A percentile compares a stretch with the other conserved stretches of the same genome.
Evolutionary conservation across 1,140 invertebrate genomes (phyloP).

Genomic region (Anastrepha ludens): DNA sequence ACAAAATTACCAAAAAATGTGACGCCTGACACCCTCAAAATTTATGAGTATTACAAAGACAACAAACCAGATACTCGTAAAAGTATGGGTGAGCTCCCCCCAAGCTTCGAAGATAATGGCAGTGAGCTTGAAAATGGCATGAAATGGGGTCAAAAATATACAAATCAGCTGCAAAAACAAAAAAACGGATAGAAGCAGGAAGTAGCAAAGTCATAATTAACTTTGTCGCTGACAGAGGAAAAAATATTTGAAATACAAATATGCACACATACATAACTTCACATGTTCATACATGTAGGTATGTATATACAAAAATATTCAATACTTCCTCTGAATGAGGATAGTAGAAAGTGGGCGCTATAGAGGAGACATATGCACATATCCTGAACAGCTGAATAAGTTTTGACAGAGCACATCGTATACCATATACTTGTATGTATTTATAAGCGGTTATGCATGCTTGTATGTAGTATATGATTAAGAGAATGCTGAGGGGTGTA

Average conservation of each 20-base stretch:
- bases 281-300: not conserved
- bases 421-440: too few species aligned
- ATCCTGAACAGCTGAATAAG: slow-evolving; percentile 14
- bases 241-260: not conserved
- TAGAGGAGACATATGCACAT: too few species aligned
- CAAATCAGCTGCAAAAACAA: slow-evolving; percentile 51
- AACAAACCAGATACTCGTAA: not conserved
- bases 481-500: not conserved
- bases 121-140: slow-evolving; percentile 23
- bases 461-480: not conserved
- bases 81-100: not conserved
- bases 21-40: not conserved
- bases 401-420: slow-evolving; percentile 23
- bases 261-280: not conserved
- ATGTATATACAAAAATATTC: not conserved
- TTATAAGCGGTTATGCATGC: not conserved
- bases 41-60: slow-evolving; percentile 4
- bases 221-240: not conserved
- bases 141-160: slow-evolving; percentile 41
- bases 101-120: not conserved
- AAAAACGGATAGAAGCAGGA: not conserved
- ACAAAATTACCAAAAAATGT: slow-evolving; percentile 41
- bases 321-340: not conserved
- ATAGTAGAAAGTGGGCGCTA: not conserved
- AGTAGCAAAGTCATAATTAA: slow-evolving; percentile 35